Evolutionary conservation across 2,888 invertebrate species (phyloP).

Genomic region (Andrena dorsata): DNA sequence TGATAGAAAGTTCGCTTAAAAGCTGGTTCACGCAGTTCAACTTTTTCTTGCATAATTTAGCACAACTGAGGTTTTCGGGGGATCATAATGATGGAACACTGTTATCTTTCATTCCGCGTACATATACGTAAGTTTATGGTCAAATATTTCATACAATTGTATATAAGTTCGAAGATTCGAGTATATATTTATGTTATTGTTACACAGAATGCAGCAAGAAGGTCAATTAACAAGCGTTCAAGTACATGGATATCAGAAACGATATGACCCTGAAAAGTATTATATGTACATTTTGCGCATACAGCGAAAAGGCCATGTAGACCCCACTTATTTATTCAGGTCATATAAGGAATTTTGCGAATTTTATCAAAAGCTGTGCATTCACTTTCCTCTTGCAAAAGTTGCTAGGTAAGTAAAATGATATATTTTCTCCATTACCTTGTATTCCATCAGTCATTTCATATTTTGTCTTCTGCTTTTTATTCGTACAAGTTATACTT

Average conservation of each 20-base stretch:
- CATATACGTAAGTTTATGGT: slow-evolving; percentile 91
- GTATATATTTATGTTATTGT: slow-evolving; percentile 18
- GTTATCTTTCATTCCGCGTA: slow-evolving; percentile 96
- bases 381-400: slow-evolving; percentile 96
- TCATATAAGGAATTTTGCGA: slow-evolving; percentile 99
- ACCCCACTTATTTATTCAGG: slow-evolving; percentile 95
- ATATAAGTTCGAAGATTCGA: not conserved
- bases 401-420: slow-evolving; percentile 91
- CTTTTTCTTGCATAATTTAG: slow-evolving; percentile 98
- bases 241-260: slow-evolving; percentile 96
- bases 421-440: not conserved
- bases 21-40: slow-evolving; percentile 98
- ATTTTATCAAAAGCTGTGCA: slow-evolving; percentile 96
- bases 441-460: not conserved
- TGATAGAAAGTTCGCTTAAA: slow-evolving; percentile 97
- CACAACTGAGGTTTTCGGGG: slow-evolving; percentile 96
- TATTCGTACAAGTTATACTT: not conserved
- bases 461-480: not conserved
- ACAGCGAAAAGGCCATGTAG: slow-evolving; percentile 93
- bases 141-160: not conserved
- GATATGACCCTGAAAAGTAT: slow-evolving; percentile 98
- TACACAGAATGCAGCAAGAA: slow-evolving; percentile 94
- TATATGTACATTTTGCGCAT: slow-evolving; percentile 96
- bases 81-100: slow-evolving; percentile 93
- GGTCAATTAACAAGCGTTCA: slow-evolving; percentile 94